phyloP scores from a whole-genome alignment of 2,888 invertebrate species.

The Lypha dubia region DNA sequence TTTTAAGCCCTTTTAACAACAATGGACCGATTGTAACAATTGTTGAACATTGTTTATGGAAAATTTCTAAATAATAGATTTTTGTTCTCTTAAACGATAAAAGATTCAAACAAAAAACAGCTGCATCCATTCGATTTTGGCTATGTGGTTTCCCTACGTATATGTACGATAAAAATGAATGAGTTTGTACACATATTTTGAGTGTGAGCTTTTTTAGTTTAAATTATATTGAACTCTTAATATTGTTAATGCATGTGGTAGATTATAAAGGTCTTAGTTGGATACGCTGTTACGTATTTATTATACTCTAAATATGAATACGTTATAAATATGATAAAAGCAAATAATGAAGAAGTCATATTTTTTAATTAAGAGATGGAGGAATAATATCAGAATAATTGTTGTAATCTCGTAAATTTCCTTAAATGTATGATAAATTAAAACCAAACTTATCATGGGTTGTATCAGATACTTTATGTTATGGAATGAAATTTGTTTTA shows the following conservation, averaged over 20 bases:
- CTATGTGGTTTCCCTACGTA: conserved; percentile 16
- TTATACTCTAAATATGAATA: not conserved
- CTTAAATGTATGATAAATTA: no score
- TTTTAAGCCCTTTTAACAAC: conserved; percentile 43
- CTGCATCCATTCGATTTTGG: conserved; percentile 12
- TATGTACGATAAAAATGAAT: not conserved
- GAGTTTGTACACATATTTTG: conserved; percentile 2
- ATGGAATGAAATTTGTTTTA: no score
- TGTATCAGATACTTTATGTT: no score
- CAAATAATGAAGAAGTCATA: not conserved
- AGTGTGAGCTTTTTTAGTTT: conserved; percentile 17
- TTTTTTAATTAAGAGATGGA: not conserved
- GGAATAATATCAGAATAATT: no score
- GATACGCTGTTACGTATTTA: not conserved
- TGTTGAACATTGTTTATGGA: conserved; percentile 47
- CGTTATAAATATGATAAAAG: not conserved
- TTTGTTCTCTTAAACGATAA: conserved; percentile 43
- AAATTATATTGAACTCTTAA: conserved; percentile 19
- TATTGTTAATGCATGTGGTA: conserved; percentile 26
- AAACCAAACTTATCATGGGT: no score
- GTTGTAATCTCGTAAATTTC: no score
- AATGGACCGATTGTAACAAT: conserved; percentile 42
- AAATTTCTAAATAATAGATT: conserved; percentile 52
- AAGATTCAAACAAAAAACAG: conserved; percentile 24
- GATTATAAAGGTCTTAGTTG: conserved; percentile 3